Evolutionary conservation across 2,113 vertebrate species (phyloP).

Genomic region (Malaclemys terrapin): DNA sequence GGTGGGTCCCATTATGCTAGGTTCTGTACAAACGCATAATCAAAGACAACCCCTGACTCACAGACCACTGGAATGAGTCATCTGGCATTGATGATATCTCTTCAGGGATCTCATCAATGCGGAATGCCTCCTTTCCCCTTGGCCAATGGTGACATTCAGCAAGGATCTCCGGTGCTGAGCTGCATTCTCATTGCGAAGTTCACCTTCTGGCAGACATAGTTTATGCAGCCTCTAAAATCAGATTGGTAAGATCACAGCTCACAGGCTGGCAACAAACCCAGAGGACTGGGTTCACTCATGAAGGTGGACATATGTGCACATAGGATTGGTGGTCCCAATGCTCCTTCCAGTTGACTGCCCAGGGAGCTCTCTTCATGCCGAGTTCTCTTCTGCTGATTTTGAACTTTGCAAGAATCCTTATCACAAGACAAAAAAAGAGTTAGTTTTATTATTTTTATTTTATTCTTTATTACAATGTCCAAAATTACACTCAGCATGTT

Average conservation of each 20-base stretch:
- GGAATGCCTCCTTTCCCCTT: neutral
- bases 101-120: neutral
- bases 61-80: accelerated
- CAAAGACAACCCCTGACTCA: accelerated
- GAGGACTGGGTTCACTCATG: neutral
- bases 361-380: neutral
- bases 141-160: neutral
- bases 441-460: neutral
- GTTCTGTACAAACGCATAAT: neutral
- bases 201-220: neutral
- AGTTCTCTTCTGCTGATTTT: neutral
- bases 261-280: neutral
- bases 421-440: neutral
- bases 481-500: neutral
- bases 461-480: neutral
- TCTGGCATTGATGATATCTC: conserved; percentile 2
- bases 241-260: neutral
- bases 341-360: neutral
- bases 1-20: neutral
- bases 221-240: neutral
- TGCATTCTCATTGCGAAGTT: neutral
- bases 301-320: accelerated
- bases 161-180: neutral
- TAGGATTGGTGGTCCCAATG: neutral
- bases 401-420: neutral